Percentiles rank a stretch among this genome's conserved stretches.
Evolutionary conservation across 2,888 invertebrate species (phyloP).

Genomic region (Cynaeus angustus): DNA sequence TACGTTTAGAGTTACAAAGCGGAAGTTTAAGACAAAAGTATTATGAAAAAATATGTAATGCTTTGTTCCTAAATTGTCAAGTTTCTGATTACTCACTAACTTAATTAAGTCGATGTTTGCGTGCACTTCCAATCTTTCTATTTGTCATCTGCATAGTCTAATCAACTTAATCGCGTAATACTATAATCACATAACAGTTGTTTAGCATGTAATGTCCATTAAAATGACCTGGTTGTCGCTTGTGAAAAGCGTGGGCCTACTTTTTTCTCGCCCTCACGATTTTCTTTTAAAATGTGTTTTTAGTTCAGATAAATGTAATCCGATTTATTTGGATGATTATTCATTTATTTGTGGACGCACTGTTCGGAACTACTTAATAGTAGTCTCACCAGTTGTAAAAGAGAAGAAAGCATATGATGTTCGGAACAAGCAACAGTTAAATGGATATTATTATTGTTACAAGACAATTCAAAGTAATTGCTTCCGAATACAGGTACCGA

Average conservation of each 20-base stretch:
- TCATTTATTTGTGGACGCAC: conserved; percentile 3
- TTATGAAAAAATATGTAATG: neutral
- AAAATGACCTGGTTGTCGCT: conserved; percentile 22
- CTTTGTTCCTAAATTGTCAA: neutral
- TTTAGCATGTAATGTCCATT: conserved; percentile 24
- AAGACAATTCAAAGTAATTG: neutral
- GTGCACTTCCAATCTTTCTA: conserved; percentile 16
- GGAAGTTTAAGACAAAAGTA: neutral
- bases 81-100: neutral
- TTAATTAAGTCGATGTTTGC: conserved; percentile 25
- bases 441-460: conserved; percentile 1
- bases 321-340: conserved; percentile 1
- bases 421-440: neutral
- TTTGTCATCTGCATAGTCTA: conserved; percentile 10
- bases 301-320: neutral
- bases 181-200: conserved; percentile 33
- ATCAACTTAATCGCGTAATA: conserved; percentile 4
- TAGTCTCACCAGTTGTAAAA: neutral
- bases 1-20: neutral
- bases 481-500: neutral
- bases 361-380: conserved; percentile 5
- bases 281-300: neutral
- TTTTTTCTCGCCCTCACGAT: conserved; percentile 12
- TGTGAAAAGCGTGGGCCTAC: conserved; percentile 16
- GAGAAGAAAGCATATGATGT: conserved; percentile 6